Percentiles rank a stretch among this genome's conserved stretches.
Conservation (phyloP, 1,140 invertebrate species). For the Diorhabda carinulata region DNA sequence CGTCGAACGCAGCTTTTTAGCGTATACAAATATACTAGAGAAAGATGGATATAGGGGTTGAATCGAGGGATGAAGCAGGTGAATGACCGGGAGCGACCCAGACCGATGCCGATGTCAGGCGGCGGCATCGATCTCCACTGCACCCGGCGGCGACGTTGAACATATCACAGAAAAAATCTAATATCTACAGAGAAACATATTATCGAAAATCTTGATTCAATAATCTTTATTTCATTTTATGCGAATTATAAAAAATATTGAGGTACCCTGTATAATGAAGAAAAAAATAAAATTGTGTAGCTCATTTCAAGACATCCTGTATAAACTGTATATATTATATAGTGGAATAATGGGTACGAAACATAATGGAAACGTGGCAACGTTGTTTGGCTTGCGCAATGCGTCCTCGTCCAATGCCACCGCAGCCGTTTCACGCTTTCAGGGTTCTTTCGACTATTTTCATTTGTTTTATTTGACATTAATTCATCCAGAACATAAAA, state of each 20-base stretch:
- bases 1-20: neutral
- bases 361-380: neutral
- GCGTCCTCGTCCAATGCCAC: constrained; percentile 24
- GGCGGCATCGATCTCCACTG: constrained; percentile 36
- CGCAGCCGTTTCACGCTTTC: constrained; percentile 19
- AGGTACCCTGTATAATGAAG: no score
- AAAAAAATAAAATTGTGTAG: no score
- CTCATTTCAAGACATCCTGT: no score
- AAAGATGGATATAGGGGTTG: neutral
- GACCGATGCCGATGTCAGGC: constrained; percentile 42
- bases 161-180: no score
- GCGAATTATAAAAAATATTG: no score
- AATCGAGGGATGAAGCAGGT: constrained; percentile 37
- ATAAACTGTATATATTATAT: no score
- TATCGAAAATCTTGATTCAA: no score
- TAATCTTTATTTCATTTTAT: no score
- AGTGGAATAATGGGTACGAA: no score
- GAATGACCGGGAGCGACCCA: constrained; percentile 42
- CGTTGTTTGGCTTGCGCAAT: constrained; percentile 31
- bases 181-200: no score
- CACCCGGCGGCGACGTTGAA: constrained; percentile 24
- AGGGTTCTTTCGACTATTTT: constrained; percentile 22
- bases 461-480: constrained; percentile 27
- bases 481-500: constrained; percentile 15
- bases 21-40: neutral